Conservation (phyloP, 1,140 invertebrate genomes). For the Ostrea denselamellosa region DNA sequence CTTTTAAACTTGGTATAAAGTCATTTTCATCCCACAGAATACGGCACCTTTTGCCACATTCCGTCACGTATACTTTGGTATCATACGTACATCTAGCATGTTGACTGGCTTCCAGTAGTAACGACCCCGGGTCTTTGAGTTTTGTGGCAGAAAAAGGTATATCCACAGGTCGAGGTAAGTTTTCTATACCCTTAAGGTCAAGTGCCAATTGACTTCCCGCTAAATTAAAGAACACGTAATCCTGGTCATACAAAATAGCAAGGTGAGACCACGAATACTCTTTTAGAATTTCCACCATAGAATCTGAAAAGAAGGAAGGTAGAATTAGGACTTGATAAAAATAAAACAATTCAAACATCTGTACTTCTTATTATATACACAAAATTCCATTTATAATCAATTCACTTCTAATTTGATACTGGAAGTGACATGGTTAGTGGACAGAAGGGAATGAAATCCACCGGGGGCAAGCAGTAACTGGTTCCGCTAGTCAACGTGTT, state of each 20-base stretch:
- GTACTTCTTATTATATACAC: too few species aligned
- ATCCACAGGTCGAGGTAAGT: conserved; percentile 58
- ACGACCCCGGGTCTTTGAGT: conserved; percentile 50
- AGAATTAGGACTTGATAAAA: background rate
- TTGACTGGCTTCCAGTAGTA: conserved; percentile 56
- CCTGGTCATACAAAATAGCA: conserved; percentile 60
- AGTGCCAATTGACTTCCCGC: conserved; percentile 58
- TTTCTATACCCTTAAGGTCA: conserved; percentile 52
- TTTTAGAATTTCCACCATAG: conserved; percentile 43
- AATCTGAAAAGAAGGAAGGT: conserved; percentile 6
- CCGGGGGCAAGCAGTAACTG: too few species aligned
- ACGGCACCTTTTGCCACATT: too few species aligned
- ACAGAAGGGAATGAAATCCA: too few species aligned
- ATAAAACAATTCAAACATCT: too few species aligned
- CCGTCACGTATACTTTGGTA: too few species aligned
- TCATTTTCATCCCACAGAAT: too few species aligned
- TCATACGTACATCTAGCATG: conserved; percentile 59
- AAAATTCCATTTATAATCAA: too few species aligned
- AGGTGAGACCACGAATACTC: conserved; percentile 57
- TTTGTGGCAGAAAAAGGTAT: conserved; percentile 57
- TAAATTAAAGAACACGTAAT: conserved; percentile 63
- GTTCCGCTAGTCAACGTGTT: too few species aligned
- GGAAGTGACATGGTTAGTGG: too few species aligned
- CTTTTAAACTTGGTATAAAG: too few species aligned
- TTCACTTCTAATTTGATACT: too few species aligned